These are phyloP conservation scores for Octopus sinensis DNA, from an alignment of 1,140 invertebrate species.

Conservation along the genomic window DNA sequence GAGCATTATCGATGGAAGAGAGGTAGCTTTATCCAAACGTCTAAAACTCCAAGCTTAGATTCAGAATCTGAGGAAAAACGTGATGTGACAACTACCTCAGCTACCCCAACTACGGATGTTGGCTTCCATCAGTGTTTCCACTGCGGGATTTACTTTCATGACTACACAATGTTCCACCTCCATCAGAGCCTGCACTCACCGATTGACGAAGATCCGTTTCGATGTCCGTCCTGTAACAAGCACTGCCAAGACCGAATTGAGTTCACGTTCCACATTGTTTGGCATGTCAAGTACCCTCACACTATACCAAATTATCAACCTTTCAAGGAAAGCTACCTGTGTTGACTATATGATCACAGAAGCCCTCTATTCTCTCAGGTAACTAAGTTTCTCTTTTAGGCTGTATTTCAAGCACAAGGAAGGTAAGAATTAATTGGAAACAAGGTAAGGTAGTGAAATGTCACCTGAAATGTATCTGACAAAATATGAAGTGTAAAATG, in stretches of 20 bases:
- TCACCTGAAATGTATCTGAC: no score
- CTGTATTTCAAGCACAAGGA: no score
- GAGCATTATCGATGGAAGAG: constrained; percentile 35
- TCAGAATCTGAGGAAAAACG: constrained; percentile 45
- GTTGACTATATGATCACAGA: constrained; percentile 27
- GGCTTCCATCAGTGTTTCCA: constrained; percentile 48
- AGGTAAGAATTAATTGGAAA: no score
- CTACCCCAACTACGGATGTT: constrained; percentile 42
- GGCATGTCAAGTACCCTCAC: constrained; percentile 53
- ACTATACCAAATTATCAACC: constrained; percentile 53
- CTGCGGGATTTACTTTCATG: constrained; percentile 52
- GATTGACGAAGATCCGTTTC: constrained; percentile 43
- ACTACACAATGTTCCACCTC: constrained; percentile 53
- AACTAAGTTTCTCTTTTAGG: background rate
- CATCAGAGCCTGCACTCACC: constrained; percentile 51
- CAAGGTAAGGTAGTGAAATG: no score
- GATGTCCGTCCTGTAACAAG: constrained; percentile 49
- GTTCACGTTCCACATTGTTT: constrained; percentile 54
- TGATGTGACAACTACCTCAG: constrained; percentile 45
- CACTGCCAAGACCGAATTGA: constrained; percentile 52
- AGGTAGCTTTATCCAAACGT: constrained; percentile 25
- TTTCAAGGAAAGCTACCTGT: constrained; percentile 45
- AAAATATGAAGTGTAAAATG: no score
- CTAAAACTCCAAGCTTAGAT: constrained; percentile 36
- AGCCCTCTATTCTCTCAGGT: constrained; percentile 11